phyloP scores from a whole-genome alignment of 2,888 invertebrate genomes.

The Sarcophaga rosellei region DNA sequence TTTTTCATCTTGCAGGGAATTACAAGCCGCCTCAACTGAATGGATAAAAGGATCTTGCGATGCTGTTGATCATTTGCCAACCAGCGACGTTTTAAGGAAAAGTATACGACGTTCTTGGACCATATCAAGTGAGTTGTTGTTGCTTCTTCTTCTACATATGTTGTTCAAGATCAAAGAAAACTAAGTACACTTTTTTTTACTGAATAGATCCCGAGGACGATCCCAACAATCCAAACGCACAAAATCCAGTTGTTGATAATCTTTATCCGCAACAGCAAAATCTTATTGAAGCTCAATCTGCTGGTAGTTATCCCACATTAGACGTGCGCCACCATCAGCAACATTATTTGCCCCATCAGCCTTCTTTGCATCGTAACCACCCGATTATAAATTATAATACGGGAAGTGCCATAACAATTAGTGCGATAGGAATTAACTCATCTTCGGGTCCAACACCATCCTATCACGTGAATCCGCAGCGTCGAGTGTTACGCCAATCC shows the following conservation, averaged over 20 bases:
- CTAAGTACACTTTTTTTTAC: background rate
- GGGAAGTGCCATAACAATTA: constrained; percentile 76
- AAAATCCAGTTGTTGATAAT: constrained; percentile 81
- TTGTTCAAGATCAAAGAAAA: background rate
- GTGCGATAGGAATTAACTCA: constrained; percentile 68
- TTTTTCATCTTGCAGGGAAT: constrained; percentile 84
- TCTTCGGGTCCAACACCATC: constrained; percentile 51
- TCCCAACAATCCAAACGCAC: constrained; percentile 75
- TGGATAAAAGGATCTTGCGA: constrained; percentile 85
- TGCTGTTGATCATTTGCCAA: constrained; percentile 81
- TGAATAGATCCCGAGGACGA: constrained; percentile 79
- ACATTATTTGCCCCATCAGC: constrained; percentile 55
- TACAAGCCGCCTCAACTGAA: constrained; percentile 85
- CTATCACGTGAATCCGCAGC: constrained; percentile 74
- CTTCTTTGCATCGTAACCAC: constrained; percentile 70
- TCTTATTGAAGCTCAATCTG: constrained; percentile 83
- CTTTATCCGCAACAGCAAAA: constrained; percentile 83
- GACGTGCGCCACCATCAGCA: constrained; percentile 74
- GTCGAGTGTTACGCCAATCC: constrained; percentile 80
- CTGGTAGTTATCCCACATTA: constrained; percentile 78
- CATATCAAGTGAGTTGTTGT: constrained; percentile 84
- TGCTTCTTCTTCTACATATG: background rate
- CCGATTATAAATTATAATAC: constrained; percentile 73
- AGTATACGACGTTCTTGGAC: constrained; percentile 88
- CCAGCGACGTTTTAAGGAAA: constrained; percentile 85